These are phyloP conservation scores for Poecilia picta DNA, from an alignment of 2,797 vertebrate genomes.

Conservation along the genomic window DNA sequence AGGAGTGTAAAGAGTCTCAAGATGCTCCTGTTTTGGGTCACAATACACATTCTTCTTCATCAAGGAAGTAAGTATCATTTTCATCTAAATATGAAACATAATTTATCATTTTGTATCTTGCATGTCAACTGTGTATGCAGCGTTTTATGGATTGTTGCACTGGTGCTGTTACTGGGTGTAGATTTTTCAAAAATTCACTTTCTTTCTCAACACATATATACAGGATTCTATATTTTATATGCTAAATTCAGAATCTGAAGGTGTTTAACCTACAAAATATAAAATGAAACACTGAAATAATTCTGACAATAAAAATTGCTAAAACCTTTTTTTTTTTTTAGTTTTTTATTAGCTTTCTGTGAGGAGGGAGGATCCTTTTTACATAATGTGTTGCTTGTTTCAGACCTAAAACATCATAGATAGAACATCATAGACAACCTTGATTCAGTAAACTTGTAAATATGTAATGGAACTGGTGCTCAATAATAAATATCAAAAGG, in stretches of 20 bases:
- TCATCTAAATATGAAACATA: not conserved
- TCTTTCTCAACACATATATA: not conserved
- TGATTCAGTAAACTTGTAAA: not conserved
- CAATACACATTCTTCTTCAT: not conserved
- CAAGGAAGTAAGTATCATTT: not conserved
- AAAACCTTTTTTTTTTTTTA: not conserved
- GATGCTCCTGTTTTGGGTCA: conserved; percentile 1
- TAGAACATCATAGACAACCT: too few relatives aligned
- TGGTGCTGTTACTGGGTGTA: not conserved
- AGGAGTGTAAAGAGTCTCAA: not conserved
- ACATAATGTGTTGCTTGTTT: not conserved
- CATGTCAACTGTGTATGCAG: not conserved
- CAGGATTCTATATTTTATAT: not conserved
- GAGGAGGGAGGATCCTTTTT: not conserved
- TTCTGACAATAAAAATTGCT: not conserved
- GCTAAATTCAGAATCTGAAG: not conserved
- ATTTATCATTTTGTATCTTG: not conserved
- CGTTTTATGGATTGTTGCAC: not conserved
- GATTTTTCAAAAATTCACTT: not conserved
- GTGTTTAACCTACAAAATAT: not conserved
- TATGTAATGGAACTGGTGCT: not conserved
- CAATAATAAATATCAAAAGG: not conserved
- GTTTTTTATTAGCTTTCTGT: not conserved
- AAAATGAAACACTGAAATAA: not conserved
- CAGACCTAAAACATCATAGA: not conserved